Conservation (phyloP, 2,113 vertebrate species). For the Propithecus coquereli region DNA sequence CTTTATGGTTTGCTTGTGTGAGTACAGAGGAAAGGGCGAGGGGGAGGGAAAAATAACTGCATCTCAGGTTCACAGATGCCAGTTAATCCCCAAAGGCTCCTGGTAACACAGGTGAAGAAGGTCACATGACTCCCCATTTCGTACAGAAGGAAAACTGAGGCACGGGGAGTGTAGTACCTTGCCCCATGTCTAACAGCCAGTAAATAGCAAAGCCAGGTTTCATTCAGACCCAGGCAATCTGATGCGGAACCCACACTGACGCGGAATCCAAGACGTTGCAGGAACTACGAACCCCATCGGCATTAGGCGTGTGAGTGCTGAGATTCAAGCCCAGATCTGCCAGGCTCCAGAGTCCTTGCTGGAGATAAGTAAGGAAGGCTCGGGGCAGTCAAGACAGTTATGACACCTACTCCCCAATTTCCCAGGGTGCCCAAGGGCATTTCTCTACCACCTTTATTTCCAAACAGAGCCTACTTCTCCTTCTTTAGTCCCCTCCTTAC, state of each 20-base stretch:
- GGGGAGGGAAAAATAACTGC: background rate
- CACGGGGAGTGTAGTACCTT: background rate
- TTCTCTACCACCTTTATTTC: background rate
- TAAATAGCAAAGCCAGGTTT: background rate
- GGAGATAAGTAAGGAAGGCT: background rate
- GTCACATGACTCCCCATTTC: background rate
- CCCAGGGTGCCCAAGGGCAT: background rate
- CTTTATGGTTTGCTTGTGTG: background rate
- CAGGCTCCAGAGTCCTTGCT: background rate
- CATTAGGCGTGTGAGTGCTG: background rate
- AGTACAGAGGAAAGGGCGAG: background rate
- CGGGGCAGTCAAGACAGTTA: background rate
- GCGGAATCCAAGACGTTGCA: background rate
- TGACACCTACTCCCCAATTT: background rate
- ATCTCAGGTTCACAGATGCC: background rate
- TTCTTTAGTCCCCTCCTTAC: background rate
- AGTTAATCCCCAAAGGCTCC: background rate
- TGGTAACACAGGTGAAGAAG: background rate
- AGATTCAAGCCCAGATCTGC: background rate
- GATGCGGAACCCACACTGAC: background rate
- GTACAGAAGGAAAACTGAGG: background rate
- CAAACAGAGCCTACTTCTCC: background rate
- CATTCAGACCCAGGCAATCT: background rate
- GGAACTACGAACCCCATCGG: background rate
- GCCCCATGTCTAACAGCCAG: background rate